These are phyloP conservation scores for Campoplex nolae DNA, from an alignment of 2,888 invertebrate genomes.

Conservation along the genomic window DNA sequence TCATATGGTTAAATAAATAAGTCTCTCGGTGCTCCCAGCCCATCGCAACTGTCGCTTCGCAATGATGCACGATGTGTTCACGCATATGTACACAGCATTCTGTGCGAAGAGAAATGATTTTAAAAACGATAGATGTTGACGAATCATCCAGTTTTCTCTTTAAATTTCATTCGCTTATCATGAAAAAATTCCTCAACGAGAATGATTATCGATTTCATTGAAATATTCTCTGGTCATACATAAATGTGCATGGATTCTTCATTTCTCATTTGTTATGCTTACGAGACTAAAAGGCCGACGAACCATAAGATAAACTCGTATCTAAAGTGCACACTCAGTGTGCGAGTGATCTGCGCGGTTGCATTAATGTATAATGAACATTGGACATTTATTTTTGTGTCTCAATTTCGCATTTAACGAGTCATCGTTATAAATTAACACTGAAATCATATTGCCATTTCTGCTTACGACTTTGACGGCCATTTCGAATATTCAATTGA, in stretches of 20 bases:
- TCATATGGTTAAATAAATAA: constrained; percentile 56
- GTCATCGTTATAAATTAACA: constrained; percentile 2
- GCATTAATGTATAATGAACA: constrained; percentile 9
- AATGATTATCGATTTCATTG: background rate
- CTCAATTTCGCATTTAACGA: background rate
- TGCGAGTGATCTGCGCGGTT: constrained; percentile 3
- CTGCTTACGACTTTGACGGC: constrained; percentile 11
- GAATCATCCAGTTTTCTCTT: background rate
- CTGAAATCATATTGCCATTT: background rate
- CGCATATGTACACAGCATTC: background rate
- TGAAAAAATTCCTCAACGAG: background rate
- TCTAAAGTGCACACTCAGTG: constrained; percentile 11
- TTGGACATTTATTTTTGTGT: constrained; percentile 12
- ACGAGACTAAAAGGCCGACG: constrained; percentile 8
- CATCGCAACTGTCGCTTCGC: constrained; percentile 9
- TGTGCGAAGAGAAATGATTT: background rate
- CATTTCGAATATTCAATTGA: constrained; percentile 38
- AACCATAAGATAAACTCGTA: constrained; percentile 37
- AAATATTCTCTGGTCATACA: background rate
- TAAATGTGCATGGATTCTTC: background rate
- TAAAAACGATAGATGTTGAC: background rate
- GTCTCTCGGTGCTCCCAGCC: constrained; percentile 24
- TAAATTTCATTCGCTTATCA: background rate
- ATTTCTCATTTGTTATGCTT: background rate
- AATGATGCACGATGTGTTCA: constrained; percentile 6